Evolutionary conservation across 2,113 vertebrate species (phyloP).

Genomic region (Cavia porcellus): DNA sequence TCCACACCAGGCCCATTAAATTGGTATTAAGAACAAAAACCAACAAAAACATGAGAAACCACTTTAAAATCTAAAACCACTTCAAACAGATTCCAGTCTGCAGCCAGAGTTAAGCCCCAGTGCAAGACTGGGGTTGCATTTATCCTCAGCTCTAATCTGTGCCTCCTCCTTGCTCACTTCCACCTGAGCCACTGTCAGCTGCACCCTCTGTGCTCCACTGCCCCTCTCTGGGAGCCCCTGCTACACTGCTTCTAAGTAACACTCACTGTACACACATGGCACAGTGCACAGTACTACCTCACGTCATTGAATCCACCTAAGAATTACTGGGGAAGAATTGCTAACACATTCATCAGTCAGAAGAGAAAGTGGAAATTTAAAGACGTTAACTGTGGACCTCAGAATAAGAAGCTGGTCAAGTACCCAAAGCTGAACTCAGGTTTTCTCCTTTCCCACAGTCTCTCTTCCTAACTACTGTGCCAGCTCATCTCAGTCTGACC

Average conservation of each 20-base stretch:
- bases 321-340: neutral
- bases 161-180: neutral
- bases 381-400: neutral
- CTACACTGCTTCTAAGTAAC: neutral
- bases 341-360: neutral
- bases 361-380: neutral
- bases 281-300: neutral
- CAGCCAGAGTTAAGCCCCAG: neutral
- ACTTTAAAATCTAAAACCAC: neutral
- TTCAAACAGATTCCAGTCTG: neutral
- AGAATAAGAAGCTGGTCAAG: neutral
- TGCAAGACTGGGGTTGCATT: accelerated
- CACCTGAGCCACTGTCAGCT: neutral
- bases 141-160: neutral
- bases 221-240: neutral
- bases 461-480: neutral
- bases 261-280: neutral
- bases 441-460: neutral
- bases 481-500: neutral
- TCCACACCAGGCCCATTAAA: neutral
- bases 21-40: neutral
- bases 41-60: neutral
- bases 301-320: neutral
- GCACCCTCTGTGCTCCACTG: neutral
- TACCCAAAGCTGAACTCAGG: neutral